Evolutionary conservation across 2,797 vertebrate genomes (phyloP).

Genomic region (Micropoecilia bifurca): DNA sequence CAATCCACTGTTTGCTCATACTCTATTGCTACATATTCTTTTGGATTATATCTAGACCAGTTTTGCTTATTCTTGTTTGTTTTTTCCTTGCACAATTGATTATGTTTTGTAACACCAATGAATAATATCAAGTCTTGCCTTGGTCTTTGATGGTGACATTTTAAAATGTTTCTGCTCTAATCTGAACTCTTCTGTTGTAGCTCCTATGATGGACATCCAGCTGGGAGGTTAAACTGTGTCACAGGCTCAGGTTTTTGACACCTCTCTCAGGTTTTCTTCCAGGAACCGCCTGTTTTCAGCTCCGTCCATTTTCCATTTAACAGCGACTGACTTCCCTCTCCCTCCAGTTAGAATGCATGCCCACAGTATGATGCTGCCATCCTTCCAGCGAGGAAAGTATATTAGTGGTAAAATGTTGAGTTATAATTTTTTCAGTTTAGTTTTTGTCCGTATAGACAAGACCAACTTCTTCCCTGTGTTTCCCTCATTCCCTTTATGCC

Average conservation of each 20-base stretch:
- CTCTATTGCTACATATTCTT: background rate
- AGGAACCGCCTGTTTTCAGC: background rate
- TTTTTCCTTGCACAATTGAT: no score
- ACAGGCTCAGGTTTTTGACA: background rate
- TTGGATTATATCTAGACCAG: background rate
- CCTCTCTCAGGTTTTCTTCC: background rate
- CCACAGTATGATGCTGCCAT: background rate
- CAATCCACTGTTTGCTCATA: background rate
- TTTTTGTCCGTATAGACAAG: background rate
- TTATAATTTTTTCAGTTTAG: background rate
- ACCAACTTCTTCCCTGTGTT: background rate
- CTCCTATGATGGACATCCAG: background rate
- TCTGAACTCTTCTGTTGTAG: background rate
- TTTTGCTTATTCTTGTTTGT: background rate
- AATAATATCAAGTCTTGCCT: background rate
- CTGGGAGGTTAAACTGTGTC: background rate
- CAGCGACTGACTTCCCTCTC: background rate
- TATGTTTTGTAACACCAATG: no score
- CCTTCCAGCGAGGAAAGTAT: background rate
- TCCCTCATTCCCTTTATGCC: background rate
- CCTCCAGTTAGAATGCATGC: background rate
- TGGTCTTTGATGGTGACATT: background rate
- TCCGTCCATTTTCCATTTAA: background rate
- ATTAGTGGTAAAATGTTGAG: background rate
- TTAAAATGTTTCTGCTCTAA: background rate